Evolutionary conservation across 2,797 vertebrate genomes (phyloP), one percentile per base, ranked within the genome.

Genomic region (Pseudochirops cupreus): DNA sequence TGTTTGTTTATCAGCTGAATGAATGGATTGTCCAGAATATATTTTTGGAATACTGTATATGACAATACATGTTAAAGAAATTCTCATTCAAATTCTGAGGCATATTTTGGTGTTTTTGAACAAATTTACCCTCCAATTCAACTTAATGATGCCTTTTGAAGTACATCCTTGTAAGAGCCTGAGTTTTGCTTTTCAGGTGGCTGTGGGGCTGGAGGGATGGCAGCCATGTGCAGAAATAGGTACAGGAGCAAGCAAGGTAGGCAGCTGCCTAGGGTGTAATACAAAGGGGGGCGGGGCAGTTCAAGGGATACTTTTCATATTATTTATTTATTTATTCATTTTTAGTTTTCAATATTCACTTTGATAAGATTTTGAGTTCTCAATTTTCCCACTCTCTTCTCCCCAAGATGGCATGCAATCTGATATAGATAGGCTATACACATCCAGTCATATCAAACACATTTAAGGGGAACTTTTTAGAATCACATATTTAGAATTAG

Each of bases 11-110:
- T 67, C 90, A 87, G 91, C 58, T 82, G 74, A 53, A 92, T 7
- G 0, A 67, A 29, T 55, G 50, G 91, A 67, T 92, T 59, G 53
- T 54, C 16, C 52, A n/a, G 55, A 82, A n/a, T n/a, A 10, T 52
- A 50, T 93, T 92, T 94, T 67, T 52, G 29, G 90, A n/a, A 62
- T 74, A 95, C 92, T 74, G 31, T 50, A 74, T 31, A 13, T 2
- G 46, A 11, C 24, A 33, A 62, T 56, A 53, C 18, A 2, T 90
- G 39, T 53, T 18, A 82, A 24, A 82, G 18, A 82, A 39, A 21
- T 82, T 18, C n/a, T 46, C 18, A 46, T 46, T 46, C n/a, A 82
- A n/a, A 82, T 39, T 46, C n/a, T 7, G 67, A 82, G 11, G 12
- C n/a, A 39, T 46, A 82, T 82, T 82, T 82, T 21, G n/a, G 13